Base-by-base conservation (phyloP, 2,888 invertebrate species). In the Adelognathus sp. region DNA sequence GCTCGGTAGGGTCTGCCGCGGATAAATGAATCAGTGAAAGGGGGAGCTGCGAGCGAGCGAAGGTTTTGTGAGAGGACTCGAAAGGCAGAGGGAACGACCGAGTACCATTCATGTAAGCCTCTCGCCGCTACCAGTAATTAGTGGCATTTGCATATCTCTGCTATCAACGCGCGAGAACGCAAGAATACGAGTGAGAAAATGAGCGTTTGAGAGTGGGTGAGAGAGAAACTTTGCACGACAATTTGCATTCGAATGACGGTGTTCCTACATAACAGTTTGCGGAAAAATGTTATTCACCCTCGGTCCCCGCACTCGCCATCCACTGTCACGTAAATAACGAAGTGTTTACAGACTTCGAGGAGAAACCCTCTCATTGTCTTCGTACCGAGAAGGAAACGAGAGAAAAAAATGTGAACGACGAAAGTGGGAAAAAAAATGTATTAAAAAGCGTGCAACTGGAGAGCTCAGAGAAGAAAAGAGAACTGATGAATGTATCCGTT, bases 221-320 rank as follows among this genome's bases (percentile, higher is more conserved):
- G 63, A n/a, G n/a, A n/a, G n/a, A n/a, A n/a, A n/a, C n/a, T n/a
- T 84, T 81, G 73, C 85, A 33, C 29, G 29, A 31, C 21, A 82
- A 90, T 90, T 90, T 90, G 87, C 90, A 90, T 90, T 86, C 87
- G 89, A 90, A 90, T 90, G 83, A 86, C 81, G 70, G 80, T n/a
- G n/a, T 81, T 70, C 76, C 84, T 83, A 79, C 70, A 24, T 50
- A 21, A 11, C 11, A 71, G 82, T 72, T 71, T 73, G 77, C 81
- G 83, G 84, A 87, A 86, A 88, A 87, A 85, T 85, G 82, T 84
- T 83, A 79, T 80, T 81, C 80, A 46, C 46, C 63, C 44, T 70
- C 74, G 44, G 39, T 21, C 24, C 63, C 70, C 63, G 46, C 56
- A 56, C 61, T 50, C 21, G 50, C 54, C 27, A 72, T 72, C 67